A percentile compares a stretch with the other conserved stretches of the same genome.
These are phyloP conservation scores for Pelodiscus sinensis DNA, from an alignment of 2,113 vertebrate genomes.

Conservation along the genomic window DNA sequence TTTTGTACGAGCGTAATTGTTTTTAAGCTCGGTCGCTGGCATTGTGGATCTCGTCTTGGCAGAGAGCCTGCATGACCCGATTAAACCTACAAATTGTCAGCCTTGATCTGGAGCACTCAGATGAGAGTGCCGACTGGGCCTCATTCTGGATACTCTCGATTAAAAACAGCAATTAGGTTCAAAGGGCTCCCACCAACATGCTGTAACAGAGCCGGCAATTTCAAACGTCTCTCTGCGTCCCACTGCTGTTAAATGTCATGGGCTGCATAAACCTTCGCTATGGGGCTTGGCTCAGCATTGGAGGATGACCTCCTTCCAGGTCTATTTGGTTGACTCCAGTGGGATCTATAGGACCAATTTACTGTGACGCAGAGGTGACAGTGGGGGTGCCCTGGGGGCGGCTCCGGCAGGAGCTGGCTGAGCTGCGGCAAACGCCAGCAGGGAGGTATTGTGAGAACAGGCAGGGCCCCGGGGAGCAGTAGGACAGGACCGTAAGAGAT, in stretches of 20 bases:
- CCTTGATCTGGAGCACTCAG: constrained; percentile 70
- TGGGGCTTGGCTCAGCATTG: accelerated
- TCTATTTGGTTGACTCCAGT: background rate
- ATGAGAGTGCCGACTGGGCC: constrained; percentile 74
- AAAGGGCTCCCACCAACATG: constrained; percentile 36
- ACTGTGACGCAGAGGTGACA: too few species aligned
- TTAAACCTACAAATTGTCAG: constrained; percentile 80
- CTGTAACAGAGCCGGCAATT: background rate
- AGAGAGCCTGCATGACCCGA: constrained; percentile 74
- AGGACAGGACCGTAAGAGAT: too few species aligned
- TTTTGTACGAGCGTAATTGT: constrained; percentile 76
- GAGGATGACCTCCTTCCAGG: accelerated
- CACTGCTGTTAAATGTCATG: background rate
- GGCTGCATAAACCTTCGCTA: background rate
- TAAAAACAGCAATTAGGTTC: constrained; percentile 67
- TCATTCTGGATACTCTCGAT: constrained; percentile 59
- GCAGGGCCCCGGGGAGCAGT: too few species aligned
- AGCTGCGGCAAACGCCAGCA: too few species aligned
- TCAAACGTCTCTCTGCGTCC: constrained; percentile 7
- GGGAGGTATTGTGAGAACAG: too few species aligned
- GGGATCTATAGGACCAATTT: background rate
- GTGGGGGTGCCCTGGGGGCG: too few species aligned
- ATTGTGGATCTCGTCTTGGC: constrained; percentile 74
- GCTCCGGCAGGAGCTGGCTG: too few species aligned
- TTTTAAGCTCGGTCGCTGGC: constrained; percentile 71